These are phyloP conservation scores for Antechinus flavipes DNA, from an alignment of 2,113 vertebrate species.

Conservation along the genomic window DNA sequence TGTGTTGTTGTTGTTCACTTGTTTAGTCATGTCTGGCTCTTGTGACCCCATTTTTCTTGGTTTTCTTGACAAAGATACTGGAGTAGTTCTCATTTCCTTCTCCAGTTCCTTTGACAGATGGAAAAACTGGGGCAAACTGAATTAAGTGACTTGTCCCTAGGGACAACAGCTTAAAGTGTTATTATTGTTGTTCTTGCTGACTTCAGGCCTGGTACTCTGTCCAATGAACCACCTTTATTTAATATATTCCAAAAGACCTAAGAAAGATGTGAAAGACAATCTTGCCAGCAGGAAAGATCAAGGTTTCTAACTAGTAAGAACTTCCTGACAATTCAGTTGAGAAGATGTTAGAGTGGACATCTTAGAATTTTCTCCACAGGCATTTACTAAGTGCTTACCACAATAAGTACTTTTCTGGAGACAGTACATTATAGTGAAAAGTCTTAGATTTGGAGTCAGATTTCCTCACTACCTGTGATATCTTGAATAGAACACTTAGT, in stretches of 20 bases:
- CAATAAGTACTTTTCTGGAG: too few relatives aligned
- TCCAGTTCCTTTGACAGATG: background rate
- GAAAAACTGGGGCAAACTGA: background rate
- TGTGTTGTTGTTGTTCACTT: background rate
- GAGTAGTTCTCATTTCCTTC: background rate
- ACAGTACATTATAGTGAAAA: too few relatives aligned
- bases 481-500: too few relatives aligned
- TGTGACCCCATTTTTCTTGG: background rate
- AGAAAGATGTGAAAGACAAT: constrained; percentile 1
- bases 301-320: background rate
- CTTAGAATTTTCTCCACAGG: background rate
- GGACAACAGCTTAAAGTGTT: background rate
- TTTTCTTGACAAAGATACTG: background rate
- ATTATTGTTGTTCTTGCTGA: background rate
- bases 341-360: background rate
- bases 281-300: background rate
- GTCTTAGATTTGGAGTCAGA: too few relatives aligned
- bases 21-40: background rate
- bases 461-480: too few relatives aligned
- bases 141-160: background rate
- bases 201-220: background rate
- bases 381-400: background rate
- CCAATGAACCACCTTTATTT: background rate
- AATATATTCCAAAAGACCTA: background rate
- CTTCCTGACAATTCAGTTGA: background rate